Percentiles rank a stretch among this genome's conserved stretches.
Conservation (phyloP, 2,113 vertebrate genomes). For the Crotophaga sulcirostris region DNA sequence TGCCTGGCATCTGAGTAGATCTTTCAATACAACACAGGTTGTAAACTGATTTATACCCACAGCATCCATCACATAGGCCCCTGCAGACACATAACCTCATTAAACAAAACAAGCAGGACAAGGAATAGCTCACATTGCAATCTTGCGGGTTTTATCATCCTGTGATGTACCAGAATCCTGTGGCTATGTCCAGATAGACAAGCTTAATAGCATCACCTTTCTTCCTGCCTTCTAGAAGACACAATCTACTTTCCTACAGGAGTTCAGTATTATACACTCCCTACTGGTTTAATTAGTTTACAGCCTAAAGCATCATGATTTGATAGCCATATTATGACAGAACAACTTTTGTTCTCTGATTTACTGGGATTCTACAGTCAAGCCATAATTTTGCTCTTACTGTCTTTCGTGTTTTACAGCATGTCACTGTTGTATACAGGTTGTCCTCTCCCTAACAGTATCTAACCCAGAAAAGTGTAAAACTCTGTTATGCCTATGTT, state of each 20-base stretch:
- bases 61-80: background rate
- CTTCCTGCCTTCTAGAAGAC: background rate
- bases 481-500: background rate
- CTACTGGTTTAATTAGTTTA: background rate
- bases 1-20: background rate
- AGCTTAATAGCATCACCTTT: background rate
- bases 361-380: background rate
- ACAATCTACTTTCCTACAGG: background rate
- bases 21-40: background rate
- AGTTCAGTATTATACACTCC: background rate
- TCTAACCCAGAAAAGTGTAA: background rate
- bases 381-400: background rate
- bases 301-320: background rate
- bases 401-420: background rate
- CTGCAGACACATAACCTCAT: background rate
- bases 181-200: background rate
- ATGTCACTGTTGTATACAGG: rapidly evolving
- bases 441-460: background rate
- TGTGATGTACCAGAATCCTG: background rate
- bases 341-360: background rate
- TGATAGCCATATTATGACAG: background rate
- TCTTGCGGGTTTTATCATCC: background rate
- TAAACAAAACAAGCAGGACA: background rate
- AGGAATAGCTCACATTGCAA: background rate
- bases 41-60: background rate